Evolutionary conservation across 2,888 invertebrate species (phyloP), one percentile per base, ranked within the genome.

Genomic region (Protonemura montana): DNA sequence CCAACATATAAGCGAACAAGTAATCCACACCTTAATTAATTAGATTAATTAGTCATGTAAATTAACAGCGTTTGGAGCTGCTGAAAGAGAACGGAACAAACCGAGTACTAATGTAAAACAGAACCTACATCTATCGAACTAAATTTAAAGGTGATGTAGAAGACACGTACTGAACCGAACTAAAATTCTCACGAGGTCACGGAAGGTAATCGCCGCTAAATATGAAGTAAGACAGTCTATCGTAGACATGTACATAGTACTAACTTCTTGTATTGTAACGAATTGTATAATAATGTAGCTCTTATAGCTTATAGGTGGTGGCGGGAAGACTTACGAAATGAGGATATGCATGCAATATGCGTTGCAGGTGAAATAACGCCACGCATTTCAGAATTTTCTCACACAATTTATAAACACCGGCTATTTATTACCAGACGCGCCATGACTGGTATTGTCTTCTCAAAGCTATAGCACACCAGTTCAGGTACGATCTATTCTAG

Each of bases 81-180:
- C 21, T 59, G 42, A 41, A 41, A 83, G 42, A 83, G 82, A 83
- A 83, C 82, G 82, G 82, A 83, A 25, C 26, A 83, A 42, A 83
- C 29, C 5, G 5, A n/a, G n/a, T n/a, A n/a, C 25, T 35, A 35
- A 59, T 21, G 3, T 59, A 21, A 16, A 59, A 10, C 59, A 21
- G 59, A 59, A 59, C 35, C 10, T 35, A 35, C 35, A 42, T 25
- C 42, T 21, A n/a, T 28, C 28, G 5, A 81, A 78, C 78, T 27
- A 78, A 78, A 26, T 16, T 16, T 59, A 10, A 59, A 59, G 59
- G 21, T 59, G 59, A 59, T 59, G 59, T 21, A 59, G 7, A 16
- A 21, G 5, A 7, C 13, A 16, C 21, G 1, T 59, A 59, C 1
- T 7, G 21, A 59, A 13, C 59, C 59, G 81, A 81, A 30, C 29